phyloP scores from a whole-genome alignment of 2,797 vertebrate species.

The Falco concolor region DNA sequence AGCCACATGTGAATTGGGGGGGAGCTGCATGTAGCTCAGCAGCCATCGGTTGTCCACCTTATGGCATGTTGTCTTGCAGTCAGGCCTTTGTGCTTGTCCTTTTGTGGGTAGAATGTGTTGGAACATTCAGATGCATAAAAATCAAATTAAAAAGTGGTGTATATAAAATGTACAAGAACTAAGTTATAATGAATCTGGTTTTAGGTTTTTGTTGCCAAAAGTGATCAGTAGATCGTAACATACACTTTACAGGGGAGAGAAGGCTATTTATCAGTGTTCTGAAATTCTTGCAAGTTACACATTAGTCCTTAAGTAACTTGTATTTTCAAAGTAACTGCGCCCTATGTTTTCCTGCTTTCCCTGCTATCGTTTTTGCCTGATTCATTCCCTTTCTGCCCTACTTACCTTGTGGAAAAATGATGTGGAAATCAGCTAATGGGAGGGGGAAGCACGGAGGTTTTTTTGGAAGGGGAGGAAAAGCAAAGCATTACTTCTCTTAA shows the following conservation, averaged over 20 bases:
- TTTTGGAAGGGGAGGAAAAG: neutral
- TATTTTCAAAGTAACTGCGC: neutral
- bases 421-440: neutral
- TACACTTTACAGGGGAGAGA: neutral
- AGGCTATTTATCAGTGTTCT: neutral
- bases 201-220: neutral
- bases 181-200: neutral
- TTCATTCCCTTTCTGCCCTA: neutral
- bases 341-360: neutral
- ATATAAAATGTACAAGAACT: neutral
- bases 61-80: accelerated
- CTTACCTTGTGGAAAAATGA: neutral
- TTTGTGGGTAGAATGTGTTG: neutral
- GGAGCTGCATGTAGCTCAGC: neutral
- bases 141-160: neutral
- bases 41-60: neutral
- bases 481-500: neutral
- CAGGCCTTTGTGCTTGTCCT: neutral
- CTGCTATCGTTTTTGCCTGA: neutral
- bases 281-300: neutral
- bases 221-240: neutral
- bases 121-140: neutral
- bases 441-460: neutral
- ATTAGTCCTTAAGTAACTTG: neutral
- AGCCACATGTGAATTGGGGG: accelerated